Conservation (phyloP, 2,797 vertebrate species). For the Anniella stebbinsi region DNA sequence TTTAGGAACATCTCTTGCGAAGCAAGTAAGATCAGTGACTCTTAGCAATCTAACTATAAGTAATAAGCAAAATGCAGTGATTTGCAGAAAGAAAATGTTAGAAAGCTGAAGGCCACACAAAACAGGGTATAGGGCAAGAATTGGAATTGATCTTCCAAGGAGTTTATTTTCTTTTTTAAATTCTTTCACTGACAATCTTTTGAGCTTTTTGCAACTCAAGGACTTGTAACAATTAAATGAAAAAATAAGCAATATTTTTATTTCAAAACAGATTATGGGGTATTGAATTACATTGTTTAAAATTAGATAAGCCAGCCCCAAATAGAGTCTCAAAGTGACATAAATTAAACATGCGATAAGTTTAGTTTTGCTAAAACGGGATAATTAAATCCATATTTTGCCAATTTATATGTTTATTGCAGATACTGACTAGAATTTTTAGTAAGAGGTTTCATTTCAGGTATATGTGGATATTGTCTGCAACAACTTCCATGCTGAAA, state of each 20-base stretch:
- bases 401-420: conserved; percentile 73
- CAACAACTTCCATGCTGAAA: conserved; percentile 73
- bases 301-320: conserved; percentile 61
- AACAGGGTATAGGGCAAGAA: conserved; percentile 47
- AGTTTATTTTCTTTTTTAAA: conserved; percentile 62
- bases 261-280: conserved; percentile 75
- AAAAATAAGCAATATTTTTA: conserved; percentile 76
- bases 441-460: conserved; percentile 74
- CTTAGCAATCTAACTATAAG: conserved; percentile 5
- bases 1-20: conserved; percentile 24
- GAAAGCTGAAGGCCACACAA: conserved; percentile 32
- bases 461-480: conserved; percentile 61
- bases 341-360: conserved; percentile 77
- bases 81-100: conserved; percentile 33
- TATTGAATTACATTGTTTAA: conserved; percentile 65
- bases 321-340: conserved; percentile 58
- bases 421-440: conserved; percentile 68
- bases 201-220: conserved; percentile 61
- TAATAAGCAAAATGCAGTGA: background rate
- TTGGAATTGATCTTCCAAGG: conserved; percentile 55
- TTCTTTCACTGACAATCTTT: conserved; percentile 65
- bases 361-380: conserved; percentile 69
- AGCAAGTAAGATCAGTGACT: conserved; percentile 6
- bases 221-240: conserved; percentile 70
- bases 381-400: conserved; percentile 65